A percentile compares a stretch with the other conserved stretches of the same genome.
These are phyloP conservation scores for Paracyclopina nana DNA, from an alignment of 1,140 invertebrate genomes.

Conservation along the genomic window DNA sequence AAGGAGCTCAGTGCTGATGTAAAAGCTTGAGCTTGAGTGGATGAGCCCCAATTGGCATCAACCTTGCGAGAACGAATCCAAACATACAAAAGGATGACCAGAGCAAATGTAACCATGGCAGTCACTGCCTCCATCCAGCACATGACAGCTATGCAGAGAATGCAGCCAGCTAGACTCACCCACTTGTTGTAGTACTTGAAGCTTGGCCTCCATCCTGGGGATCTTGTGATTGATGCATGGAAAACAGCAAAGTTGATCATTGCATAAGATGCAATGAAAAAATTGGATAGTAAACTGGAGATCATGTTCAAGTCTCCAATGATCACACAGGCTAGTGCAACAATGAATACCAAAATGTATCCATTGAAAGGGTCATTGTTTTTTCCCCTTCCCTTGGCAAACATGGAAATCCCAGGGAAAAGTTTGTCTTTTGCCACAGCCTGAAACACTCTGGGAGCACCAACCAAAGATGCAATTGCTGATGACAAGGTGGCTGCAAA, in stretches of 20 bases:
- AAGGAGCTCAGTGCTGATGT: slow-evolving; percentile 70
- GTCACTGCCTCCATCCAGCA: slow-evolving; percentile 79
- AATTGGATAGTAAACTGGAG: slow-evolving; percentile 83
- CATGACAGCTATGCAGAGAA: slow-evolving; percentile 80
- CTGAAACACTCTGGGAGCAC: slow-evolving; percentile 65
- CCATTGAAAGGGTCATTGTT: slow-evolving; percentile 73
- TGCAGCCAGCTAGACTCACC: slow-evolving; percentile 67
- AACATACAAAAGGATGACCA: slow-evolving; percentile 66
- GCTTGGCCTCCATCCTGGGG: slow-evolving; percentile 65
- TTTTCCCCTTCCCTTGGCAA: slow-evolving; percentile 82
- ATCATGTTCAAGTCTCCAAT: slow-evolving; percentile 79
- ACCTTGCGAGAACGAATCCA: slow-evolving; percentile 78
- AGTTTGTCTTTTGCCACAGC: slow-evolving; percentile 82
- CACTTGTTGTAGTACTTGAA: slow-evolving; percentile 86
- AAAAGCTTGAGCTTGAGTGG: slow-evolving; percentile 87
- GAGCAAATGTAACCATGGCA: slow-evolving; percentile 67
- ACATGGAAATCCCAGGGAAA: slow-evolving; percentile 76
- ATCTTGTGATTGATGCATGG: slow-evolving; percentile 58
- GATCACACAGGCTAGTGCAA: slow-evolving; percentile 61
- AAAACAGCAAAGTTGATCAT: slow-evolving; percentile 94
- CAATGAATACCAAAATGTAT: slow-evolving; percentile 70
- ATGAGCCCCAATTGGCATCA: slow-evolving; percentile 94
- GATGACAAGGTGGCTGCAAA: slow-evolving; percentile 91
- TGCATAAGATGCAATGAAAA: slow-evolving; percentile 85
- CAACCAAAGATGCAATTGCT: slow-evolving; percentile 82